Conservation (phyloP, 2,113 vertebrate genomes). For the Nanorana parkeri region DNA sequence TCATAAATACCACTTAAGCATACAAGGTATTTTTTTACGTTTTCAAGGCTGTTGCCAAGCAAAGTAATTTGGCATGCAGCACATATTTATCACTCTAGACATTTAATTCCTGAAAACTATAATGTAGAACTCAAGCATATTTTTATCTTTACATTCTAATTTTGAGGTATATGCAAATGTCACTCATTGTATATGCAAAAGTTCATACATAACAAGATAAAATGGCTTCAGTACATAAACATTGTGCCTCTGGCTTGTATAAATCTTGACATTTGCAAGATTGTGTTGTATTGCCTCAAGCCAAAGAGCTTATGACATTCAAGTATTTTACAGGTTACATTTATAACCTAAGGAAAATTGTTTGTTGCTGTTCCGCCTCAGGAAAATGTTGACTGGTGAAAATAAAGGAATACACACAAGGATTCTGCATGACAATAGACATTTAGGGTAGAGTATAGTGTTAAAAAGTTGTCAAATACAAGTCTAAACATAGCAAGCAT, state of each 20-base stretch:
- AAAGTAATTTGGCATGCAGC: slow-evolving; percentile 9
- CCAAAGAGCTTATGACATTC: slow-evolving; percentile 56
- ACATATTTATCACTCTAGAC: slow-evolving; percentile 24
- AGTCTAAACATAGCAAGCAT: slow-evolving; percentile 2
- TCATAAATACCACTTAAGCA: slow-evolving; percentile 1
- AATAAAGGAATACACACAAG: slow-evolving; percentile 31
- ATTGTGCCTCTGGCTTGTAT: slow-evolving; percentile 42
- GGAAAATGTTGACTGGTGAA: slow-evolving; percentile 50
- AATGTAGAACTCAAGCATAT: slow-evolving; percentile 33
- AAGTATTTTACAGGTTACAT: slow-evolving; percentile 56
- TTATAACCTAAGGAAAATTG: slow-evolving; percentile 57
- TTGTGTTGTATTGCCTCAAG: slow-evolving; percentile 55
- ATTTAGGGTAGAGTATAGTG: slow-evolving; percentile 15
- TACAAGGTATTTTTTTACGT: background rate
- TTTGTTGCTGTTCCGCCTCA: slow-evolving; percentile 50
- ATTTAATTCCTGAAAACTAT: slow-evolving; percentile 26
- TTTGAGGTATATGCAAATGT: slow-evolving; percentile 48
- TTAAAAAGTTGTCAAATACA: slow-evolving; percentile 35
- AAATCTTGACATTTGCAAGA: slow-evolving; percentile 47
- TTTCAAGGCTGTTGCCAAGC: slow-evolving; percentile 27
- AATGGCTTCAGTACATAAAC: slow-evolving; percentile 47
- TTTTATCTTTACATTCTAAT: slow-evolving; percentile 45
- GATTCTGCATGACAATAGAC: slow-evolving; percentile 44
- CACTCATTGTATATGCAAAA: slow-evolving; percentile 42
- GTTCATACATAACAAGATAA: slow-evolving; percentile 43